These are phyloP conservation scores for Isurus oxyrinchus DNA, from an alignment of 2,113 vertebrate species.

Conservation along the genomic window DNA sequence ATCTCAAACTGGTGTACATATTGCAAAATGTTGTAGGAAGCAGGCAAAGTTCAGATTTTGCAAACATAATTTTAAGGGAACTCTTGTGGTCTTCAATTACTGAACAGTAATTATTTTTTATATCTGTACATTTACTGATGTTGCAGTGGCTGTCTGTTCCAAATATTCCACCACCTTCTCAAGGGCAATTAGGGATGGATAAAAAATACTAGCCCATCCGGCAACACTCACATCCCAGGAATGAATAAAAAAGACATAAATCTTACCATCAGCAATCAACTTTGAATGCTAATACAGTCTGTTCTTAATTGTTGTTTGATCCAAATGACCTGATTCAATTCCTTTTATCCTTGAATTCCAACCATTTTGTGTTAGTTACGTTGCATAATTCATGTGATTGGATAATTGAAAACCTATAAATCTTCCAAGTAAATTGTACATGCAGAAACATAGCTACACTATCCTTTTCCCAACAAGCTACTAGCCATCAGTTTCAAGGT, in stretches of 20 bases:
- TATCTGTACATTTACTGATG: too few relatives aligned
- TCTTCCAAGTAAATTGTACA: background rate
- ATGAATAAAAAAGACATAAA: too few relatives aligned
- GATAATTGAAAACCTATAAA: background rate
- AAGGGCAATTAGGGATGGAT: too few relatives aligned
- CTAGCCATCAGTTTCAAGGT: background rate
- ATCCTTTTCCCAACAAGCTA: background rate
- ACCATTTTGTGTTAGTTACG: background rate
- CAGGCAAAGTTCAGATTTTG: background rate
- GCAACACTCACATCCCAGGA: too few relatives aligned
- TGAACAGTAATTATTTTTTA: too few relatives aligned
- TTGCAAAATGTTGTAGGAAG: background rate
- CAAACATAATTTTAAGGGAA: too few relatives aligned
- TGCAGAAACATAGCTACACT: background rate
- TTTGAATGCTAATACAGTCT: too few relatives aligned
- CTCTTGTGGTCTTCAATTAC: too few relatives aligned
- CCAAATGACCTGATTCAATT: background rate
- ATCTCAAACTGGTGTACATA: background rate
- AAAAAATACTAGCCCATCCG: too few relatives aligned
- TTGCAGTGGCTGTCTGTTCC: too few relatives aligned
- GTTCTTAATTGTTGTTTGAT: background rate
- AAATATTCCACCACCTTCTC: too few relatives aligned
- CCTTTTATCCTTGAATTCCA: background rate
- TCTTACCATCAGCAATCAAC: too few relatives aligned
- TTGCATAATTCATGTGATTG: background rate